Conservation (phyloP, 2,797 vertebrate species). For the Spinus pinus region DNA sequence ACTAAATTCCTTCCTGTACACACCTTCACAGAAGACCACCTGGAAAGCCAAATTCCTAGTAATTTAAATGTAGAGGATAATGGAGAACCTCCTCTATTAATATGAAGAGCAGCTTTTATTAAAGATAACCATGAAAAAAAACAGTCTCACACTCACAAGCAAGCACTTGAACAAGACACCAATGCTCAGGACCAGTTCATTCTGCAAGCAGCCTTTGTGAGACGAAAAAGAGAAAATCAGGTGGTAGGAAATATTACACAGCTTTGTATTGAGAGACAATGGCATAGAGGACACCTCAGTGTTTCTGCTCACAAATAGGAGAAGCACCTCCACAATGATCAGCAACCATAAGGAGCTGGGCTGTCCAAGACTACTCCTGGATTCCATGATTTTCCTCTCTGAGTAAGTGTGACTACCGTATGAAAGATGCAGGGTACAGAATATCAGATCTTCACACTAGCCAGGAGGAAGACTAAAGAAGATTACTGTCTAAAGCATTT, state of each 20-base stretch:
- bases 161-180: neutral
- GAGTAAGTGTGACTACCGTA: fast-evolving
- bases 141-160: neutral
- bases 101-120: neutral
- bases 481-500: neutral
- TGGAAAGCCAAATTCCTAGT: neutral
- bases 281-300: neutral
- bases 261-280: neutral
- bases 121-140: neutral
- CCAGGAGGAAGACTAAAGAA: neutral
- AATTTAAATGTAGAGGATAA: neutral
- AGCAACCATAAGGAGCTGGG: neutral
- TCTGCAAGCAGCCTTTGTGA: neutral
- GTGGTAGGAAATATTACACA: neutral
- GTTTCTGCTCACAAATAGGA: neutral
- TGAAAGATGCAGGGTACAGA: neutral
- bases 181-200: neutral
- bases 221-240: neutral
- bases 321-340: neutral
- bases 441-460: neutral
- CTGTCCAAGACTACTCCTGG: neutral
- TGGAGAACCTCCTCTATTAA: neutral
- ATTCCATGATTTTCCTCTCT: fast-evolving
- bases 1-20: neutral
- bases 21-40: neutral